Conservation (phyloP, 2,888 invertebrate species). For the Sinelater perroti region DNA sequence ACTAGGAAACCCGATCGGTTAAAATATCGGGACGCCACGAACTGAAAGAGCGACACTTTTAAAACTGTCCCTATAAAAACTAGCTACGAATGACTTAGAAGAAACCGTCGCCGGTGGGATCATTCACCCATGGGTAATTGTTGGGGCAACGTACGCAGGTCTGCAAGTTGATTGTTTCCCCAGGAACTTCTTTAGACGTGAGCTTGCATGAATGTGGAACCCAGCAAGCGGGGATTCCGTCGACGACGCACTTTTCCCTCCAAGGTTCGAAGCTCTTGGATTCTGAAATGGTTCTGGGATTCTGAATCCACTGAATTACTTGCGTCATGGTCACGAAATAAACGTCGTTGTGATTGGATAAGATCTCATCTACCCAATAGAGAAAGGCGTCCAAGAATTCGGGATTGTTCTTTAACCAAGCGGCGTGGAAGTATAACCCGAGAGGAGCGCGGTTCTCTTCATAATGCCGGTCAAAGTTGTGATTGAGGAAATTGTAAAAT, state of each 20-base stretch:
- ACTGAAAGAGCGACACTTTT: constrained; percentile 41
- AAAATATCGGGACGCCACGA: constrained; percentile 31
- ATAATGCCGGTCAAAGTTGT: constrained; percentile 93
- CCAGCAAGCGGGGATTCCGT: constrained; percentile 84
- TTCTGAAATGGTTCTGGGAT: constrained; percentile 83
- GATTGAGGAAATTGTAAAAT: constrained; percentile 92
- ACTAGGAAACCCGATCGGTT: constrained; percentile 43
- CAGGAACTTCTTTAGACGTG: constrained; percentile 91
- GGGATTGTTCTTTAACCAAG: constrained; percentile 92
- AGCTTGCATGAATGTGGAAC: constrained; percentile 91
- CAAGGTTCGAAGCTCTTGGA: constrained; percentile 93
- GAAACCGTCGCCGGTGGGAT: constrained; percentile 90
- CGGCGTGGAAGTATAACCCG: constrained; percentile 92
- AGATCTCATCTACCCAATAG: constrained; percentile 91
- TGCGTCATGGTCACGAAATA: constrained; percentile 97
- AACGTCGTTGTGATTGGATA: constrained; percentile 86
- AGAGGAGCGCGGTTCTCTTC: constrained; percentile 89
- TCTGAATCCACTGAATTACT: constrained; percentile 95
- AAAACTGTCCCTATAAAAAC: constrained; percentile 38
- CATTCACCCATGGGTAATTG: constrained; percentile 94
- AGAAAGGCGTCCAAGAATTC: constrained; percentile 92
- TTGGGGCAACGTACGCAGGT: constrained; percentile 93
- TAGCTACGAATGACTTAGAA: constrained; percentile 70
- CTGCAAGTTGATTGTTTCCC: constrained; percentile 92
- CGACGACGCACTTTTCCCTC: constrained; percentile 93